These are phyloP conservation scores for Calliphora vicina DNA, from an alignment of 1,140 invertebrate genomes.

Conservation along the genomic window DNA sequence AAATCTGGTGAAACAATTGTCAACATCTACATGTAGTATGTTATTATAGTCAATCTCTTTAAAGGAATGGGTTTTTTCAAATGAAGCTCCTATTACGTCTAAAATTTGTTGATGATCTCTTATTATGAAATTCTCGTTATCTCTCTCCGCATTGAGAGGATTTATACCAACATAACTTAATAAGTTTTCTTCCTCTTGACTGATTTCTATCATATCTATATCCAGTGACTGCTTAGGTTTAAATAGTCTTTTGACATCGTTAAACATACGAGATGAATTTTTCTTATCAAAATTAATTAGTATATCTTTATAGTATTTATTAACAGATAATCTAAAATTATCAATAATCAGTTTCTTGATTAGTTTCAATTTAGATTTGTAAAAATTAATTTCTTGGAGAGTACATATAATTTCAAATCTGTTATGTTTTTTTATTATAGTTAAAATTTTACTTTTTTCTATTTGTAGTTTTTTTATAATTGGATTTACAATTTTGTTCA, in stretches of 20 bases:
- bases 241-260: constrained; percentile 2
- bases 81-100: not conserved
- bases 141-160: not conserved
- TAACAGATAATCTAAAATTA: constrained; percentile 14
- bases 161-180: not conserved
- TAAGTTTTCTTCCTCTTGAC: not conserved
- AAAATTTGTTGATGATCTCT: not conserved
- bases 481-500: not conserved
- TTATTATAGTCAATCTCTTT: constrained; percentile 1
- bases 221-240: not conserved
- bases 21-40: not conserved
- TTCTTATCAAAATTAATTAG: not conserved
- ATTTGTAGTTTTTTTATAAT: not conserved
- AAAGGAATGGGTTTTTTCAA: not conserved
- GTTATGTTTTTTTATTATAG: constrained; percentile 15
- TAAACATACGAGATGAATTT: constrained; percentile 5
- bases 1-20: constrained; percentile 20
- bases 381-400: not conserved
- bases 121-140: not conserved
- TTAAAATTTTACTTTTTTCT: constrained; percentile 24
- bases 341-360: constrained; percentile 17
- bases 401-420: not conserved
- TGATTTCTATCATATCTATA: not conserved
- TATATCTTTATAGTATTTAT: not conserved
- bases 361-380: constrained; percentile 17